Base-by-base conservation (phyloP, 2,797 vertebrate species). In the Meda fulgida region DNA sequence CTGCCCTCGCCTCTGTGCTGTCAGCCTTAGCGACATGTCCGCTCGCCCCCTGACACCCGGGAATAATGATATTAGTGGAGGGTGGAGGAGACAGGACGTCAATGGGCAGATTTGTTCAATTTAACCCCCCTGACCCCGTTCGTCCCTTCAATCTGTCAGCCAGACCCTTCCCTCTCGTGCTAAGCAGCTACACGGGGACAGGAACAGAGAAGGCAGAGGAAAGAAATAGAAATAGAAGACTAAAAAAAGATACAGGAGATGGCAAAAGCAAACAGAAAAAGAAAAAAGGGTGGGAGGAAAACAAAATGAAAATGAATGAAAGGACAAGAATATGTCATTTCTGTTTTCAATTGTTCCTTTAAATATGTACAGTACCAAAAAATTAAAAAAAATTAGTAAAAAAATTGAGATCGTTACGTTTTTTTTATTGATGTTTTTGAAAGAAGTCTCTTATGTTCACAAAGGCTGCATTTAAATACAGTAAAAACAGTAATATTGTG, bases 31-130 rank as follows among this genome's bases (percentile, higher is more conserved):
- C 88, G 86, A 87, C 81, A 76, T 86, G 70, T 89, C 85, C 84
- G 55, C 87, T 81, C 84, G 72, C 87, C 86, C 91, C 86, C 84
- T 90, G 89, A 85, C 86, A 87, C 89, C 84, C 84, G 71, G 87
- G 88, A 90, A 90, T 90, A 91, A 91, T 90, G 90, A 91, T 90
- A 92, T 91, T 92, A 92, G 89, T 89, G 87, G 88, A 88, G 88
- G 90, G 89, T 87, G 84, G 80, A 90, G 86, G 80, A 90, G 91
- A 92, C 92, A 91, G 91, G 88, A 92, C 87, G 89, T 92, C 92
- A 92, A 93, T 92, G 89, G 85, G 85, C 89, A 90, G 90, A 92
- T 93, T 92, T 93, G 92, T 92, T 91, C 89, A 88, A 90, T 91
- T 92, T 92, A 92, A 93, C 91, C 92, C 86, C 85, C 82, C 73